Conservation (phyloP, 2,797 vertebrate species). For the Chelmon rostratus region DNA sequence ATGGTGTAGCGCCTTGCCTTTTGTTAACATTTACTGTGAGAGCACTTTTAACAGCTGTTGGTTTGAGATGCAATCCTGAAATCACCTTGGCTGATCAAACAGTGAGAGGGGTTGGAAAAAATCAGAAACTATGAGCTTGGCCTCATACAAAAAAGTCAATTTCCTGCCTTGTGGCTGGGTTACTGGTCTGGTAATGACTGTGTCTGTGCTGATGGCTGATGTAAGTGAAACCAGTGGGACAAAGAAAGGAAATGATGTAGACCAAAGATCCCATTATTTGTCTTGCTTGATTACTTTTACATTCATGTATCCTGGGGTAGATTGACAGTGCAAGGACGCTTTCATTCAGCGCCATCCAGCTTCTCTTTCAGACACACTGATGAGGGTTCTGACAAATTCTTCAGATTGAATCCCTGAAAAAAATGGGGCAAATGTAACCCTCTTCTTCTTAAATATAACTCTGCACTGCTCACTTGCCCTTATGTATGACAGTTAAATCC, state of each 20-base stretch:
- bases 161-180: conserved; percentile 48
- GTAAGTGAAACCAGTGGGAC: conserved; percentile 41
- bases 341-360: conserved; percentile 6
- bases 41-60: background rate
- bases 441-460: conserved; percentile 3
- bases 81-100: conserved; percentile 40
- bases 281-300: conserved; percentile 30
- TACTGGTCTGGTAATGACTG: conserved; percentile 45
- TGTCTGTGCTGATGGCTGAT: conserved; percentile 28
- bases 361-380: background rate
- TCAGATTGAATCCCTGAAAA: background rate
- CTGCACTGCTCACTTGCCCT: background rate
- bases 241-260: conserved; percentile 50
- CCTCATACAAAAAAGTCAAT: conserved; percentile 52
- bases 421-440: background rate
- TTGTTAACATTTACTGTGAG: background rate
- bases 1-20: background rate
- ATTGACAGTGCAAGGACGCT: conserved; percentile 12
- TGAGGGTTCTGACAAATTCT: background rate
- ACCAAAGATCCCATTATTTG: conserved; percentile 43
- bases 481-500: background rate
- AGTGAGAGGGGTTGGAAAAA: conserved; percentile 27
- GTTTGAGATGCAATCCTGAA: conserved; percentile 24
- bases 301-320: conserved; percentile 18
- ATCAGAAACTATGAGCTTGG: conserved; percentile 22